phyloP scores from a whole-genome alignment of 2,797 vertebrate species.

The Acanthurus lineatus region DNA sequence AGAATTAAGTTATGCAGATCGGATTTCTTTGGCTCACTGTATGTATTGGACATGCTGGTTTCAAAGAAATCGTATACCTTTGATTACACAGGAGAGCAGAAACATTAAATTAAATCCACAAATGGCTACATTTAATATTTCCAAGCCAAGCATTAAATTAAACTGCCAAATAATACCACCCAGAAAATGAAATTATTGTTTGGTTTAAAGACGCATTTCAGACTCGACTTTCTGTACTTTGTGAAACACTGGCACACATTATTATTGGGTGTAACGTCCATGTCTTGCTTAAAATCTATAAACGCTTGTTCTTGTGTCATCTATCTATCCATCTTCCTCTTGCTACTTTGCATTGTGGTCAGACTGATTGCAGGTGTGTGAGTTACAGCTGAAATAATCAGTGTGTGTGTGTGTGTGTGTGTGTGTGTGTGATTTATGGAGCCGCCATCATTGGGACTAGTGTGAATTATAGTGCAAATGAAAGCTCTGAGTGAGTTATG shows the following conservation, averaged over 20 bases:
- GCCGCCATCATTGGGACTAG: slow-evolving; percentile 63
- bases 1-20: slow-evolving; percentile 56
- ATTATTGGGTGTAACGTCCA: neutral
- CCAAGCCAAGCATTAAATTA: slow-evolving; percentile 21
- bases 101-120: slow-evolving; percentile 30
- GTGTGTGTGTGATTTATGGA: slow-evolving; percentile 71
- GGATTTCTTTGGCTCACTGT: slow-evolving; percentile 46
- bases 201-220: neutral
- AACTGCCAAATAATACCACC: neutral
- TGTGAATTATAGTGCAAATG: slow-evolving; percentile 80
- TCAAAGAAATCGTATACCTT: slow-evolving; percentile 33
- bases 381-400: slow-evolving; percentile 74
- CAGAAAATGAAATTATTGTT: slow-evolving; percentile 5
- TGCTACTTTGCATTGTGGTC: slow-evolving; percentile 39
- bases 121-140: slow-evolving; percentile 8
- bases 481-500: slow-evolving; percentile 82
- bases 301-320: slow-evolving; percentile 18
- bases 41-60: slow-evolving; percentile 9
- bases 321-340: slow-evolving; percentile 31
- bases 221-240: slow-evolving; percentile 24
- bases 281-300: slow-evolving; percentile 33
- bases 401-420: slow-evolving; percentile 61
- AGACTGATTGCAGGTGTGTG: slow-evolving; percentile 72
- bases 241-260: slow-evolving; percentile 4
- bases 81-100: slow-evolving; percentile 24